Percentiles rank a stretch among this genome's conserved stretches.
These are phyloP conservation scores for Scalopus aquaticus DNA, from an alignment of 2,113 vertebrate species.

Conservation along the genomic window DNA sequence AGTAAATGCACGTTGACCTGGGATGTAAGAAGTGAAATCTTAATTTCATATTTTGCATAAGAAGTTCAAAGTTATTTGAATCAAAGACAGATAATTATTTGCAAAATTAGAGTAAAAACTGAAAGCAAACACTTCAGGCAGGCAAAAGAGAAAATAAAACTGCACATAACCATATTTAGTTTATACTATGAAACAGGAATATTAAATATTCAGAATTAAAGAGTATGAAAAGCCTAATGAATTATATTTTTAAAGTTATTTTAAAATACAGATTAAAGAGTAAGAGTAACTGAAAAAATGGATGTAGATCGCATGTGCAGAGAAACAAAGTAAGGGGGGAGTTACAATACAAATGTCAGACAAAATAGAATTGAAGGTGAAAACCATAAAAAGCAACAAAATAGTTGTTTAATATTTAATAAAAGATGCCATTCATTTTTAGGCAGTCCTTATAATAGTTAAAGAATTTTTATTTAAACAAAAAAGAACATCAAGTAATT, in stretches of 20 bases:
- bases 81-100: neutral
- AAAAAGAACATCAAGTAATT: constrained; percentile 4
- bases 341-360: neutral
- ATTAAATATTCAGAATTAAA: neutral
- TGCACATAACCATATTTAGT: neutral
- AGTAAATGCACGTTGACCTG: neutral
- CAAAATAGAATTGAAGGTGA: constrained; percentile 1
- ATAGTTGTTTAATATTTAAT: neutral
- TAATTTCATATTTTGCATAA: neutral
- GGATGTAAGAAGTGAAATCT: neutral
- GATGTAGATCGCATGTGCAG: neutral
- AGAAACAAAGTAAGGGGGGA: constrained; percentile 7
- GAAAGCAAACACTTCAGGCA: neutral
- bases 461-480: neutral
- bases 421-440: neutral
- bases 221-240: neutral
- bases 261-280: constrained; percentile 14
- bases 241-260: neutral
- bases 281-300: neutral
- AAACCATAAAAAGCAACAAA: neutral
- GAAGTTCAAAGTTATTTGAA: neutral
- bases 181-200: neutral
- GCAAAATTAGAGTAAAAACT: neutral
- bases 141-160: neutral
- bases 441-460: neutral